phyloP scores from a whole-genome alignment of 2,113 vertebrate genomes.

The Microtus montanus region DNA sequence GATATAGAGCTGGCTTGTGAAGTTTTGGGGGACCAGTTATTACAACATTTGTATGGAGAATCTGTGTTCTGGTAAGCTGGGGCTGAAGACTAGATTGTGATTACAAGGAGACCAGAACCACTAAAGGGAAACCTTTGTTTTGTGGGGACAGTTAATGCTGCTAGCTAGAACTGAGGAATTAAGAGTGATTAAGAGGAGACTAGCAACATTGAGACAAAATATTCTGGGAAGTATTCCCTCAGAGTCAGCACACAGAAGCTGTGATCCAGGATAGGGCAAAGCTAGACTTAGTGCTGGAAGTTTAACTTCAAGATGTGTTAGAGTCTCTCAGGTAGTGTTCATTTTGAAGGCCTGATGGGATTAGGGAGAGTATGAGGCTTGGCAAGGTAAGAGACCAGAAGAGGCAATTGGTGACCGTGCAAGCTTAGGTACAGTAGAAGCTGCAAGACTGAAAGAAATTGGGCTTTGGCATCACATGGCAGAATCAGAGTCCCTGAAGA shows the following conservation, averaged over 20 bases:
- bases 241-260: not conserved
- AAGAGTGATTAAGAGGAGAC: not conserved
- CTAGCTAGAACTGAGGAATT: not conserved
- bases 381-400: not conserved
- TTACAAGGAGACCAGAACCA: not conserved
- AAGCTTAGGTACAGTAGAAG: not conserved
- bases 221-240: not conserved
- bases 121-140: not conserved
- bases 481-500: not conserved
- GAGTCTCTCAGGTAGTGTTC: not conserved
- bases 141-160: not conserved
- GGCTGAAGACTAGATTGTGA: not conserved
- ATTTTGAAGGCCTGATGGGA: not conserved
- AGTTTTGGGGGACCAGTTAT: not conserved
- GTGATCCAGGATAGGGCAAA: not conserved
- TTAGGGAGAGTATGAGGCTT: not conserved
- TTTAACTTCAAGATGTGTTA: not conserved
- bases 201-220: not conserved
- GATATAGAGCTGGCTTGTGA: not conserved
- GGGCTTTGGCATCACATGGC: not conserved
- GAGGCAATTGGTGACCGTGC: not conserved
- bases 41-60: not conserved
- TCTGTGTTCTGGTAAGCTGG: not conserved
- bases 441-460: not conserved
- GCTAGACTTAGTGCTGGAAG: not conserved